phyloP scores from a whole-genome alignment of 2,797 vertebrate species.

The Diplodus puntazzo region DNA sequence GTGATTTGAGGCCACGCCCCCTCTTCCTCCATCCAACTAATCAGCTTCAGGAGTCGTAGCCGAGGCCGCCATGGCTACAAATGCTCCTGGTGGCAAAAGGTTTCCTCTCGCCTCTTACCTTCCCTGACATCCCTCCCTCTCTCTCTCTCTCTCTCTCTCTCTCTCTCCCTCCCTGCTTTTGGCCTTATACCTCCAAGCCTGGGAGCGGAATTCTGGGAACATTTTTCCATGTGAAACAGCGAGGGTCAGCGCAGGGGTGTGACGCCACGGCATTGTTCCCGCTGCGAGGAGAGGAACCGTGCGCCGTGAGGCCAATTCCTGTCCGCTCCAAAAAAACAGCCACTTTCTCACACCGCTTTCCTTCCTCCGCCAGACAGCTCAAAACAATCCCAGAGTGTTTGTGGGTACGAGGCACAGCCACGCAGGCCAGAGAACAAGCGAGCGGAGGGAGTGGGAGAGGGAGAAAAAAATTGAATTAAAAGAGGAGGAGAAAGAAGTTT shows the following conservation, averaged over 20 bases:
- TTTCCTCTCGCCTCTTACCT: constrained; percentile 74
- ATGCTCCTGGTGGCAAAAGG: constrained; percentile 68
- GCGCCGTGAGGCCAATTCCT: constrained; percentile 89
- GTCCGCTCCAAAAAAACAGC: constrained; percentile 88
- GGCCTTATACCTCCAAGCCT: constrained; percentile 84
- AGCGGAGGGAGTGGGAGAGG: constrained; percentile 58
- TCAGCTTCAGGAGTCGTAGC: constrained; percentile 63
- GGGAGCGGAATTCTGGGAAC: constrained; percentile 89
- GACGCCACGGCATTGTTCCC: constrained; percentile 90
- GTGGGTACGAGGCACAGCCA: constrained; percentile 70
- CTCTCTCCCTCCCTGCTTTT: constrained; percentile 52
- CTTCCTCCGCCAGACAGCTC: constrained; percentile 88
- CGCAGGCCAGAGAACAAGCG: constrained; percentile 54
- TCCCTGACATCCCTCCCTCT: constrained; percentile 47
- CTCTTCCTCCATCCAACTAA: constrained; percentile 52
- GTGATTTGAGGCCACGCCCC: constrained; percentile 58
- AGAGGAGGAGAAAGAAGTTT: constrained; percentile 60
- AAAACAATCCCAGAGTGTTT: constrained; percentile 87
- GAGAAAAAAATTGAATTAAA: constrained; percentile 67
- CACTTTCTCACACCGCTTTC: constrained; percentile 90
- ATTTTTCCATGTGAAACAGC: constrained; percentile 89
- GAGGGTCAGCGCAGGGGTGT: constrained; percentile 87
- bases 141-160: constrained; percentile 22
- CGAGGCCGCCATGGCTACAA: constrained; percentile 77
- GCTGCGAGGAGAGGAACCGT: constrained; percentile 88